Base-by-base conservation (phyloP, 2,797 vertebrate genomes). In the Paratrypauchen microcephalus region DNA sequence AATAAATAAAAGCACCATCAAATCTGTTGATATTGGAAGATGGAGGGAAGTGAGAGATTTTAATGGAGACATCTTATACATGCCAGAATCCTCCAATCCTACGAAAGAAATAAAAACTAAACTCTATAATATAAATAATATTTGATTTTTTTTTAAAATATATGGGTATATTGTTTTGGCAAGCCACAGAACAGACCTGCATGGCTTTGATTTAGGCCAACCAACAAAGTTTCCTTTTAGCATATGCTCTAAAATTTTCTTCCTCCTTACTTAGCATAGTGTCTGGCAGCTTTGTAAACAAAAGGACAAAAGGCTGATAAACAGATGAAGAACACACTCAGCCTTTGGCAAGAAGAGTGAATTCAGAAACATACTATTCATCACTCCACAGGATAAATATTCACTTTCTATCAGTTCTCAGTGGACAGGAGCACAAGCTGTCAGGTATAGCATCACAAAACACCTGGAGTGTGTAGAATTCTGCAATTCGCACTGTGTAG, bases 241-340 rank as follows among this genome's bases (percentile, higher is more conserved):
- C 36, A 23, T 21, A 62, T 45, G 16, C 21, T 41, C 60, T 58
- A 18, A 12, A 15, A 16, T 41, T 45, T 19, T 45, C 26, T 16
- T 45, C 21, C n/a, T 45, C 13, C 61, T 24, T 24, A 63, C 41
- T 62, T 45, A 62, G 36, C 36, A 41, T 12, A 62, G 9, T 70
- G 65, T 65, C 56, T 64, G 30, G 75, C 62, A 78, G 61, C 45
- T 56, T 32, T 32, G 64, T n/a, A 72, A 77, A 82, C 69, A 74
- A 77, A 74, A 69, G 11, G 19, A 72, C n/a, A 72, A 45, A 74
- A 73, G 58, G 47, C 59, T 19, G 52, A 45, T 16, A 2, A 76
- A 45, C 16, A 73, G 36, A 61, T 60, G 32, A 74, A 66, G 26
- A 66, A 66, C 13, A 28, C 19, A 12, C 6, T 57, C 9, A 8